phyloP scores from a whole-genome alignment of 1,140 invertebrate genomes.

The Drosophila yakuba region DNA sequence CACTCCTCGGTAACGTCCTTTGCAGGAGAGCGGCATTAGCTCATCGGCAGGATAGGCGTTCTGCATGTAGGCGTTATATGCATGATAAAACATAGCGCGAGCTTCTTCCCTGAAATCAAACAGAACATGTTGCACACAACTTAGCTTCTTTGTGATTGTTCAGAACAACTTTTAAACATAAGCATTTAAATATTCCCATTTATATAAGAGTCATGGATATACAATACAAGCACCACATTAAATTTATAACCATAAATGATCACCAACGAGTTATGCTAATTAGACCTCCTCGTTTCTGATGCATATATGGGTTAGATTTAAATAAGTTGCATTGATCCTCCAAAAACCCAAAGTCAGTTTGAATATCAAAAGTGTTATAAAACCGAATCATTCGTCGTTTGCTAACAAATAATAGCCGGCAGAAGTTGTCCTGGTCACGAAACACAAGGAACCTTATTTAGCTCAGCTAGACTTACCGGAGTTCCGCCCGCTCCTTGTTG shows the following conservation, averaged over 20 bases:
- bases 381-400: no score
- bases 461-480: slow-evolving; percentile 85
- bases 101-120: slow-evolving; percentile 86
- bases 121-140: not conserved
- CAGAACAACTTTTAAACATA: no score
- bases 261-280: not conserved
- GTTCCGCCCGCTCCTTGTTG: slow-evolving; percentile 86
- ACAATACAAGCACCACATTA: not conserved
- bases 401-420: not conserved
- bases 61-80: slow-evolving; percentile 98
- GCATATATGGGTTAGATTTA: not conserved
- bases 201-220: not conserved
- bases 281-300: not conserved
- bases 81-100: slow-evolving; percentile 98
- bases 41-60: slow-evolving; percentile 99
- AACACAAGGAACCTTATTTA: no score
- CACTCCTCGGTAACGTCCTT: slow-evolving; percentile 94
- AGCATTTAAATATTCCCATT: no score
- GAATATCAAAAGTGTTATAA: not conserved
- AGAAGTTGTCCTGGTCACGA: not conserved
- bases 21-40: slow-evolving; percentile 98
- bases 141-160: no score
- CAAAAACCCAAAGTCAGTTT: not conserved
- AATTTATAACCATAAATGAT: not conserved
- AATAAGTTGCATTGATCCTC: not conserved